Base-by-base conservation (phyloP, 2,113 vertebrate genomes). In the Spermophilus dauricus region DNA sequence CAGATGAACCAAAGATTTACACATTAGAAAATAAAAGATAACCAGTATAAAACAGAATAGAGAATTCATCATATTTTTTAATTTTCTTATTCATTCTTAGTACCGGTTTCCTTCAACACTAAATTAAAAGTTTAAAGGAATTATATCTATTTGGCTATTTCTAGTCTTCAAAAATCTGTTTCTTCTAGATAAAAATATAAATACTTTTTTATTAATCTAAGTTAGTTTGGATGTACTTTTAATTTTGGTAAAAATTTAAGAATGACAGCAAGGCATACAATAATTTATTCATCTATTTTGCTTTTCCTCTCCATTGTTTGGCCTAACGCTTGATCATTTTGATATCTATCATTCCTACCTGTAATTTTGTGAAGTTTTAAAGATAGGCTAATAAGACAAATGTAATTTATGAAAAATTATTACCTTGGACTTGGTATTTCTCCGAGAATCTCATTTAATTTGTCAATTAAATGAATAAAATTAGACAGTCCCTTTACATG, bases 381-480 rank as follows among this genome's bases (percentile, higher is more conserved):
- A 88, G 37, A 76, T 2, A 86, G 28, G 92, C 83, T 96, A 61
- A 91, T 94, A 93, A 88, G 8, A 95, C n/a, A 90, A 8, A 92
- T 93, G 24, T 85, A 94, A 95, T 61, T 91, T 78, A 76, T 69
- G 18, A 92, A 93, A 87, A 92, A 14, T 42, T 42, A 84, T 98
- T 99, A 99, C 99, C 99, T 99, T 97, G 99, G 99, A 98, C 99
- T 98, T n/a, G 98, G 95, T 89, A 97, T 97, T 98, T 99, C 99
- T 97, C 99, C 99, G 90, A 99, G 94, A 81, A 99, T 99, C 98
- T 99, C 99, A 90, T 99, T 99, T 96, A 99, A 98, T 96, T 99
- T 99, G 98, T 99, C 99, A 42, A 99, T 97, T 97, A 99, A 99
- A 97, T 99, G 98, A 97, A 99, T 98, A 42, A 99, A 99, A 89